Conservation (phyloP, 2,888 invertebrate genomes). For the Himalopsyche tibetana region DNA sequence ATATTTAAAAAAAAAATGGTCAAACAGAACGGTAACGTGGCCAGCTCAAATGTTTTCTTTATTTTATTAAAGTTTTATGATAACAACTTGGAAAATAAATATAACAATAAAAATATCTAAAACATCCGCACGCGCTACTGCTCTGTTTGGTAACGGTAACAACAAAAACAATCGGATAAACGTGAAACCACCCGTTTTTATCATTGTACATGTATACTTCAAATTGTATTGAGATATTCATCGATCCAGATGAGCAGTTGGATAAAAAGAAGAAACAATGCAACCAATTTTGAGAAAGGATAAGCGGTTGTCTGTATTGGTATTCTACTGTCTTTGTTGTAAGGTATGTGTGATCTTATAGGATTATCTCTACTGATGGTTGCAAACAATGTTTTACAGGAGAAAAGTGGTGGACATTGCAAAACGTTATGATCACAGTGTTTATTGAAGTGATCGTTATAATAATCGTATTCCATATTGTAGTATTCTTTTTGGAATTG, state of each 20-base stretch:
- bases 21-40: too few relatives aligned
- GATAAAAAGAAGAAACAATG: too few relatives aligned
- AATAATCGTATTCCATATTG: neutral
- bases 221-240: neutral
- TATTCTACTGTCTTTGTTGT: neutral
- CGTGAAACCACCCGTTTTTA: too few relatives aligned
- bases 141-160: too few relatives aligned
- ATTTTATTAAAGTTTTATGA: too few relatives aligned
- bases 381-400: neutral
- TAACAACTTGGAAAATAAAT: too few relatives aligned
- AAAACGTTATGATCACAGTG: neutral
- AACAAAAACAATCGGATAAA: too few relatives aligned
- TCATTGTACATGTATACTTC: too few relatives aligned
- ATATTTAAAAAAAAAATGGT: too few relatives aligned
- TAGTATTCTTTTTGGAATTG: constrained; percentile 1
- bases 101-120: too few relatives aligned
- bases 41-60: too few relatives aligned
- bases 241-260: neutral
- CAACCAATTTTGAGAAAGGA: neutral
- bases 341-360: neutral
- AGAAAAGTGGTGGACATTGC: neutral
- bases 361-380: neutral
- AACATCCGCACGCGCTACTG: too few relatives aligned
- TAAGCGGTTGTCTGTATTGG: neutral
- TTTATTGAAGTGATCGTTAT: neutral